Percentiles rank a stretch among this genome's conserved stretches.
These are phyloP conservation scores for Trichogramma dendrolimi DNA, from an alignment of 2,888 invertebrate genomes.

Conservation along the genomic window DNA sequence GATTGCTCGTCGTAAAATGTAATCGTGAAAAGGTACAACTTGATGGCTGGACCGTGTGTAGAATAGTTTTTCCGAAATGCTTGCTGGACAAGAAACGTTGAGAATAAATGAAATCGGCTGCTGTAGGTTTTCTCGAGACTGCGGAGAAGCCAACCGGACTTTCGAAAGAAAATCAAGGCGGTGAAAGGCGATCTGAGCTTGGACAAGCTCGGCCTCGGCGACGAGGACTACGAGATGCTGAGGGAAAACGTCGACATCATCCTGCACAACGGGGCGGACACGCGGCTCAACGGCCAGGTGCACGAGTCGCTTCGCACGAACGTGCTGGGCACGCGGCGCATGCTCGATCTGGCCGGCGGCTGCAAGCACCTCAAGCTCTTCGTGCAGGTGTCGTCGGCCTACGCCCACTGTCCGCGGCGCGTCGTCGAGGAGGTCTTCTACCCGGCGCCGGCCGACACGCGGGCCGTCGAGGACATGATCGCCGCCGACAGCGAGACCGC, in stretches of 20 bases:
- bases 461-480: slow-evolving; percentile 36
- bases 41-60: too few relatives aligned
- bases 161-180: slow-evolving; percentile 28
- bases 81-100: too few relatives aligned
- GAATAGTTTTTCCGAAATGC: too few relatives aligned
- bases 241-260: slow-evolving; percentile 34
- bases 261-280: slow-evolving; percentile 37
- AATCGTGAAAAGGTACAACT: too few relatives aligned
- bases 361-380: slow-evolving; percentile 36
- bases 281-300: slow-evolving; percentile 30
- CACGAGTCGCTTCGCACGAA: slow-evolving; percentile 31
- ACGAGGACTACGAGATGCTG: slow-evolving; percentile 29
- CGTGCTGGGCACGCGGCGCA: slow-evolving; percentile 36
- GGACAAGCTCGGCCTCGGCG: slow-evolving; percentile 33
- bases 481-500: slow-evolving; percentile 29
- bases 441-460: slow-evolving; percentile 34
- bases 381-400: slow-evolving; percentile 39
- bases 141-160: slow-evolving; percentile 28
- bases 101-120: too few relatives aligned
- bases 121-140: slow-evolving; percentile 37
- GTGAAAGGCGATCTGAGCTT: slow-evolving; percentile 34
- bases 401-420: slow-evolving; percentile 30
- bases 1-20: too few relatives aligned
- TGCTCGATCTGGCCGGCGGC: slow-evolving; percentile 37
- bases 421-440: slow-evolving; percentile 40